phyloP scores from a whole-genome alignment of 2,113 vertebrate genomes.

The Recurvirostra avosetta region DNA sequence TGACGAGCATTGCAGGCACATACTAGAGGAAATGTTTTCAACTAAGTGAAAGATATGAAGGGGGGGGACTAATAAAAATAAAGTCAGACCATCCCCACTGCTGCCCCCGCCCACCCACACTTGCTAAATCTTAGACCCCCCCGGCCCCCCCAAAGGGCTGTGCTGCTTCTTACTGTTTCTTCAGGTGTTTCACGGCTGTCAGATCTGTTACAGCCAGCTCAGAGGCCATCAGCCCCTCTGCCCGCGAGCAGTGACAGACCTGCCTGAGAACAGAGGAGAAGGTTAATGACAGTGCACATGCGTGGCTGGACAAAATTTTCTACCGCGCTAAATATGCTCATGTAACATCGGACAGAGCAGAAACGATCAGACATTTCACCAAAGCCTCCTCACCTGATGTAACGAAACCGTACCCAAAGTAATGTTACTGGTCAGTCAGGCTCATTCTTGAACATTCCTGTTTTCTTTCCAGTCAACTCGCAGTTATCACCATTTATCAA shows the following conservation, averaged over 20 bases:
- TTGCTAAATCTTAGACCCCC: accelerated
- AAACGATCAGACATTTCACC: neutral
- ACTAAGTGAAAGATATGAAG: neutral
- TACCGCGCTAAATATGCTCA: neutral
- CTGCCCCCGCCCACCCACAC: too few relatives aligned
- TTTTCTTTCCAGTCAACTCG: neutral
- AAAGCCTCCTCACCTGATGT: neutral
- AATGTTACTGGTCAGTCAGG: neutral
- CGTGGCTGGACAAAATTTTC: neutral
- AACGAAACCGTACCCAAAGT: accelerated
- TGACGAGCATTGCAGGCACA: neutral
- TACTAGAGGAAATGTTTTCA: neutral
- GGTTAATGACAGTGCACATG: neutral
- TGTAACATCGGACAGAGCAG: neutral
- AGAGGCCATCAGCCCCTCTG: neutral
- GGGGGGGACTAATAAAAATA: neutral
- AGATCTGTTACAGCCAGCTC: neutral
- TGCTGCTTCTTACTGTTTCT: neutral
- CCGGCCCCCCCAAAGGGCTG: accelerated
- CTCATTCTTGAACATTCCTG: neutral
- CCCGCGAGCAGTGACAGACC: accelerated
- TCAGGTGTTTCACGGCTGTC: neutral
- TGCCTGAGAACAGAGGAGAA: neutral
- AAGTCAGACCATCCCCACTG: neutral
- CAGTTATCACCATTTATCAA: neutral